phyloP scores from a whole-genome alignment of 2,113 vertebrate genomes.

The Calidris pugnax region DNA sequence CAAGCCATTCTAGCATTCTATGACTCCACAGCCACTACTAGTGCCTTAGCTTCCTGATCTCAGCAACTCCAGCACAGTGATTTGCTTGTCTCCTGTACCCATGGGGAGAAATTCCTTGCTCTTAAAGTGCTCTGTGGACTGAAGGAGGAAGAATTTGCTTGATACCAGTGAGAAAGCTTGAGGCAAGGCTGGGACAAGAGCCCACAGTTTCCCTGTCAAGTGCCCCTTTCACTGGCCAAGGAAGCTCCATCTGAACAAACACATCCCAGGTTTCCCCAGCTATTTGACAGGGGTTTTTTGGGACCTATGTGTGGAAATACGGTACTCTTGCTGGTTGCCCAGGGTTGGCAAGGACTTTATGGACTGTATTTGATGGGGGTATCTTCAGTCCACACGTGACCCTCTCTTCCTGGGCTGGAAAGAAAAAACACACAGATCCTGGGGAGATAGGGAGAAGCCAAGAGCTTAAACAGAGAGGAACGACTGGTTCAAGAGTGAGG shows the following conservation, averaged over 20 bases:
- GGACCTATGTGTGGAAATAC: neutral
- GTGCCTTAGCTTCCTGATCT: neutral
- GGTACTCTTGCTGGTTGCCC: neutral
- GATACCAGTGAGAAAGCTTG: neutral
- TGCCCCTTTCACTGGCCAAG: neutral
- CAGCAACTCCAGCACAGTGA: neutral
- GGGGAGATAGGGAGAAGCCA: neutral
- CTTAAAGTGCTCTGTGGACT: neutral
- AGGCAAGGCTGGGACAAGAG: neutral
- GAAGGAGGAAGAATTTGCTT: neutral
- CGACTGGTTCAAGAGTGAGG: neutral
- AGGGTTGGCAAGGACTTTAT: neutral
- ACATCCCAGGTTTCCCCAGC: neutral
- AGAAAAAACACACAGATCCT: neutral
- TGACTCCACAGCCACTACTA: too few relatives aligned
- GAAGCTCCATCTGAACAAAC: neutral
- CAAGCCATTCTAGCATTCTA: too few relatives aligned
- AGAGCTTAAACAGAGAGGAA: neutral
- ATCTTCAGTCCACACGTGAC: neutral
- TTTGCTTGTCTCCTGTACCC: neutral
- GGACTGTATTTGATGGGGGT: neutral
- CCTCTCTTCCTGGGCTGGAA: neutral
- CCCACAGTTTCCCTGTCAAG: neutral
- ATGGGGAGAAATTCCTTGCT: neutral
- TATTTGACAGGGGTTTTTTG: neutral